Base-by-base conservation (phyloP, 2,888 invertebrate species). In the Metellina segmentata region DNA sequence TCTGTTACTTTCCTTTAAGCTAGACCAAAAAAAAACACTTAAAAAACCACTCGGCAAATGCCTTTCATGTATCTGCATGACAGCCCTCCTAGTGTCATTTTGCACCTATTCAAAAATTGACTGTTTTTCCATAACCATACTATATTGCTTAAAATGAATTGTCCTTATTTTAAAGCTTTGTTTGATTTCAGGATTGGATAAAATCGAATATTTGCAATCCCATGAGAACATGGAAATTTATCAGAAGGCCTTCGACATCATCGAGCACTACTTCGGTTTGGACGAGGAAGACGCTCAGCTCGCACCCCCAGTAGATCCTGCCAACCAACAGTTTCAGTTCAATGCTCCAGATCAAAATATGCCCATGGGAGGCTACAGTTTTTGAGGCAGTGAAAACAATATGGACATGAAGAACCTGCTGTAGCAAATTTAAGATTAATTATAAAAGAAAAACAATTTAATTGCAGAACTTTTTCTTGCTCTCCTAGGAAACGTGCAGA, bases 181-280 rank as follows among this genome's bases (percentile, higher is more conserved):
- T 81, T 51, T 34, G 13, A 9, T 77, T 78, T n/a, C 71, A 98
- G 98, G 99, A 94, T 96, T 99, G 95, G 99, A 99, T 95, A 99
- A 99, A 96, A 98, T 99, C 94, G 99, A 99, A 95, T 99, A 98
- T 95, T 96, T 99, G 85, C 99, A 99, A 95, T 98, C 98, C 77
- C 99, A 99, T 95, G 98, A 98, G 95, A 99, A 99, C 95, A 96
- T 98, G 95, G 99, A 99, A 94, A 98, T 99, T 94, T 99, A 99
- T 95, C 97, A 98, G 95, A 99, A 99, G 95, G 98, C 99, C 83
- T 99, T 98, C 95, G 98, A 98, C 95, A 98, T 99, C 94, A 99
- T 99, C 94, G 99, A 99, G 95, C 97, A 97, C 94, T 99, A 97
- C 96, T 99, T 99, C 95, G 97, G 98, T 20, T 97, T 97, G n/a